These are phyloP conservation scores for Belgica antarctica DNA, from an alignment of 2,888 invertebrate species.

Conservation along the genomic window DNA sequence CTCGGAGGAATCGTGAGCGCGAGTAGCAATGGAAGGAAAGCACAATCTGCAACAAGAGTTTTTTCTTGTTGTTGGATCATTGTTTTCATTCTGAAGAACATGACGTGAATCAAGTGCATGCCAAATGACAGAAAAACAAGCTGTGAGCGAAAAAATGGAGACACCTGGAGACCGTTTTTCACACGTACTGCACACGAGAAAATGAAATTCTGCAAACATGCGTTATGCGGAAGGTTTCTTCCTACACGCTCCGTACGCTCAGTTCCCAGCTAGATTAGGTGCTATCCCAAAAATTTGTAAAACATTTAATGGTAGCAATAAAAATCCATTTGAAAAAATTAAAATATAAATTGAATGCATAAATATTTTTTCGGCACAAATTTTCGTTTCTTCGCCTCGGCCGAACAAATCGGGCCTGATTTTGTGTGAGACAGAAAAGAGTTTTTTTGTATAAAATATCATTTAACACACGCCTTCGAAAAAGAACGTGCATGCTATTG, in stretches of 20 bases:
- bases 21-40: background rate
- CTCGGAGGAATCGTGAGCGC: conserved; percentile 39
- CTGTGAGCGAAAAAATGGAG: conserved; percentile 1
- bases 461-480: conserved; percentile 37
- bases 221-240: background rate
- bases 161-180: conserved; percentile 2
- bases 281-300: too few relatives aligned
- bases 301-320: too few relatives aligned
- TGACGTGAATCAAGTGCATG: background rate
- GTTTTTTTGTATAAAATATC: conserved; percentile 37
- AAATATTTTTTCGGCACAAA: conserved; percentile 37
- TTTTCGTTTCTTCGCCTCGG: background rate
- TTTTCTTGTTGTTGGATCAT: background rate
- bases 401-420: background rate
- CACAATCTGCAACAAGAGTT: background rate
- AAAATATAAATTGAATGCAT: conserved; percentile 40
- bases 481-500: conserved; percentile 15
- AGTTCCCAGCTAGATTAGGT: too few relatives aligned
- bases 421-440: conserved; percentile 3
- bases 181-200: background rate
- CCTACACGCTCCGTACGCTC: background rate
- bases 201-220: conserved; percentile 30
- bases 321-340: too few relatives aligned
- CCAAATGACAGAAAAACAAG: background rate
- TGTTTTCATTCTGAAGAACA: background rate